These are phyloP conservation scores for Drosophila austrosaltans DNA, from an alignment of 2,888 invertebrate genomes.

Conservation along the genomic window DNA sequence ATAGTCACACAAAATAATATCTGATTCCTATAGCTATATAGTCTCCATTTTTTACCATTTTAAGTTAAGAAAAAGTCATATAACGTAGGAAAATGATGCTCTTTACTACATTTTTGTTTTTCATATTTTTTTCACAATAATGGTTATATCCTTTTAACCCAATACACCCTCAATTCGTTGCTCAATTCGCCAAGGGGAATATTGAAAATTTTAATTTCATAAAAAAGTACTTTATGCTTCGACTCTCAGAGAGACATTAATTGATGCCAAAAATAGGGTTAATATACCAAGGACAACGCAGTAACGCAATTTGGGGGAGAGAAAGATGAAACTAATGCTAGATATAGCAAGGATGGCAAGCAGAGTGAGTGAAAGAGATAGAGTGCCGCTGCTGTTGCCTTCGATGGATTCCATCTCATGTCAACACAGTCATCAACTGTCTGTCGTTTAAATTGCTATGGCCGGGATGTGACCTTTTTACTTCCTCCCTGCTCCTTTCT, in stretches of 20 bases:
- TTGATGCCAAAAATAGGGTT: slow-evolving; percentile 78
- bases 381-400: background rate
- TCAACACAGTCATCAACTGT: slow-evolving; percentile 77
- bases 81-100: no score
- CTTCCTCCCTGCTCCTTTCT: slow-evolving; percentile 64
- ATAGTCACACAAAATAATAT: no score
- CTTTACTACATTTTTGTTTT: background rate
- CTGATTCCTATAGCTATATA: no score
- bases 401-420: slow-evolving; percentile 51
- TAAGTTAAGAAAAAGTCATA: no score
- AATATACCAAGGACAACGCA: slow-evolving; percentile 55
- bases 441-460: slow-evolving; percentile 77
- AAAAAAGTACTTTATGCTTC: slow-evolving; percentile 44
- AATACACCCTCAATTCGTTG: slow-evolving; percentile 12
- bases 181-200: slow-evolving; percentile 7
- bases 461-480: slow-evolving; percentile 37
- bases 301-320: slow-evolving; percentile 9
- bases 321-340: slow-evolving; percentile 20
- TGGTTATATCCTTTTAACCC: background rate
- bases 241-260: slow-evolving; percentile 57
- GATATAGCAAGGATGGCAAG: slow-evolving; percentile 31
- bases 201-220: slow-evolving; percentile 44
- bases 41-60: no score
- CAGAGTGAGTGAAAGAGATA: slow-evolving; percentile 19
- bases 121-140: background rate